Base-by-base conservation (phyloP, 2,113 vertebrate species). In the Willisornis vidua region DNA sequence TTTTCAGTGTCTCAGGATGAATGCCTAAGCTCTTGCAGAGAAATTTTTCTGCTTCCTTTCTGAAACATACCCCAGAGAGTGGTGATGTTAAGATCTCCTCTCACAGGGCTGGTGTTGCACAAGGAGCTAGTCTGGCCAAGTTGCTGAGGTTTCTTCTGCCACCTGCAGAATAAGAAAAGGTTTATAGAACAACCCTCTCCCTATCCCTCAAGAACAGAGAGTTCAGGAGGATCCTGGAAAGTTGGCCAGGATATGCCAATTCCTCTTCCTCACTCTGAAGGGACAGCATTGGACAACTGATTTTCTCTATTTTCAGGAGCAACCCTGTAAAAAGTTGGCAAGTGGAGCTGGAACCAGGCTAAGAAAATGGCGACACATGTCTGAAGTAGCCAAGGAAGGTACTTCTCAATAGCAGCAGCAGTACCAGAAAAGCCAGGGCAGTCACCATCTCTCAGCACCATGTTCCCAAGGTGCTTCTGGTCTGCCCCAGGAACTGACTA, bases 251-350 rank as follows among this genome's bases (percentile, higher is more conserved):
- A 81, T 62, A 81, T 70, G 12, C 7, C 22, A 72, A 3, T 46
- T 93, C 15, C 28, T 81, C 9, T 57, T 84, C 31, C 49, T 91
- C 16, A 37, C 12, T 12, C 28, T 46, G 26, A 46, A 39, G 4
- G 19, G 17, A 62, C 23, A 85, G 7, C 7, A 4, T 14, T 0
- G 0, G n/a, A 80, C 33, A 78, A 29, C 7, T 35, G 24, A 16
- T 4, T 31, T 35, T 39, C n/a, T 14, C 58, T 45, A 4, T 90
- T 94, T 90, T 62, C 83, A 81, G 46, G 26, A 57, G 6, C 4
- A 41, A 19, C 9, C 15, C n/a, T 65, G 26, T 41, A 70, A 45
- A 48, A 86, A 66, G 8, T 12, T 13, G 7, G 14, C 24, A 55
- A 77, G 24, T 0, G 2, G 51, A 89, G 12, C 12, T 66, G n/a